Base-by-base conservation (phyloP, 2,113 vertebrate genomes). In the Lucifuga dentata region DNA sequence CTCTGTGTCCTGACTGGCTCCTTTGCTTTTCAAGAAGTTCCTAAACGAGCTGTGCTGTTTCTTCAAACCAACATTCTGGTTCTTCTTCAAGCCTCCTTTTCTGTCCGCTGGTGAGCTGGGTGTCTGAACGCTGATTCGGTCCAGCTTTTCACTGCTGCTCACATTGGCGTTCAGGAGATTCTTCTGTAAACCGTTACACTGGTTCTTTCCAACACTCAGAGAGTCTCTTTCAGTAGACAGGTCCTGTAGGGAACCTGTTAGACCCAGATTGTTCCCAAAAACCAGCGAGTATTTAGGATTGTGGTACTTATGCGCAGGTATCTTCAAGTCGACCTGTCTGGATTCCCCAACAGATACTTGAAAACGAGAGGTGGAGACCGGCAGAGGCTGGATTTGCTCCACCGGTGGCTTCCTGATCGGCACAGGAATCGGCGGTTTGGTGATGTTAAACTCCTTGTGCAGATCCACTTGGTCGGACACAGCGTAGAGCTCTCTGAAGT, bases 401-500 rank as follows among this genome's bases (percentile, higher is more conserved):
- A 64, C 85, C 19, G 83, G 78, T 1, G 85, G 78, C 76, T 86
- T 89, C 72, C 5, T 67, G 59, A 55, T 52, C 11, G 91, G 89
- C 2, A 58, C 59, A 0, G 88, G 70, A 23, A 90, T 79, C 0
- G 90, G 76, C 0, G 90, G 89, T 13, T 86, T 89, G 48, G 75
- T 89, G 68, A 93, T 63, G 87, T 81, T 89, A 94, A 98, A 93
- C 68, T 95, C 94, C 39, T 68, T 89, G 81, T 93, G 93, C 3
- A 98, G 90, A 88, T 95, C 93, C 50, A 99, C 95, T 62, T 94
- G 92, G 39, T 97, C 94, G 0, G 97, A 98, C 80, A 92, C 92
- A 16, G 96, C 96, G 0, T 99, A 99, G 15, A 98, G 92, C 80
- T 98, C 96, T n/a, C 97, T 89, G 87, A 99, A 99, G 87, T 98